A percentile compares a stretch with the other conserved stretches of the same genome.
phyloP scores from a whole-genome alignment of 2,888 invertebrate genomes.

The Phortica magna region DNA sequence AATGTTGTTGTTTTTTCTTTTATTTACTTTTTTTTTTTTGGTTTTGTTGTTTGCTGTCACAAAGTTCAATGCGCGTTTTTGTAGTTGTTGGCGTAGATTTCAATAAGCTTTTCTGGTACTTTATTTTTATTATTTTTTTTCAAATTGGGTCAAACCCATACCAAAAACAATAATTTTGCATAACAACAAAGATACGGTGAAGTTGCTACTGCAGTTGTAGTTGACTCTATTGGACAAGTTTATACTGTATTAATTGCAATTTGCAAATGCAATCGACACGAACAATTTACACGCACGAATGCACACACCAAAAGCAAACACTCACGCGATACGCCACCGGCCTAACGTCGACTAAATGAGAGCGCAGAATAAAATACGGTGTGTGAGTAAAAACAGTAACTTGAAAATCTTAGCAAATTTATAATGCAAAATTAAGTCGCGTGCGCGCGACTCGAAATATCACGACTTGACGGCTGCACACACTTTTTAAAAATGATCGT shows the following conservation, averaged over 20 bases:
- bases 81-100: neutral
- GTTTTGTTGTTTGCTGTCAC: neutral
- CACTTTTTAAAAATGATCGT: conserved; percentile 59
- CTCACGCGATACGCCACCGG: conserved; percentile 43
- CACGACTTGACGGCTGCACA: conserved; percentile 58
- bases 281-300: conserved; percentile 33
- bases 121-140: neutral
- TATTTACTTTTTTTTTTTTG: neutral
- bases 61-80: conserved; percentile 20
- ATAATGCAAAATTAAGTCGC: neutral
- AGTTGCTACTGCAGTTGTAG: conserved; percentile 39
- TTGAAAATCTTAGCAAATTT: conserved; percentile 5
- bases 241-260: conserved; percentile 46
- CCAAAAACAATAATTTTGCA: conserved; percentile 57
- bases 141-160: conserved; percentile 48
- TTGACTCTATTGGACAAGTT: conserved; percentile 40
- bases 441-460: conserved; percentile 40
- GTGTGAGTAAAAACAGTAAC: conserved; percentile 9
- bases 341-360: conserved; percentile 5
- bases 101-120: neutral
- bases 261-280: conserved; percentile 37
- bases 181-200: conserved; percentile 54
- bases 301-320: conserved; percentile 38
- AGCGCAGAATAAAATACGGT: too few relatives aligned
- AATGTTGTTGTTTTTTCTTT: neutral